phyloP scores from a whole-genome alignment of 1,140 invertebrate genomes.

The Helicoverpa armigera region DNA sequence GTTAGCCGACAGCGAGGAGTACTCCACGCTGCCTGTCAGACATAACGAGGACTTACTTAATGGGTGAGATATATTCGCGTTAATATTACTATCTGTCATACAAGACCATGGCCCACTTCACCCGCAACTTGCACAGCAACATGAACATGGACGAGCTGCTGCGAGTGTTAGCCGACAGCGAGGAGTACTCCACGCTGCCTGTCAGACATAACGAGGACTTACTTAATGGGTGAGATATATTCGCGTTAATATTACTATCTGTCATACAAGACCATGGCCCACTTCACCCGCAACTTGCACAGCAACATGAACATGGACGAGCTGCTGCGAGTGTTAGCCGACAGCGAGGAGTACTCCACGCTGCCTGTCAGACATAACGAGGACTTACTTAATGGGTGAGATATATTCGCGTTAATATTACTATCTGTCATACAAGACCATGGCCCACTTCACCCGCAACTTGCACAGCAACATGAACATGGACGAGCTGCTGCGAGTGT shows the following conservation, averaged over 20 bases:
- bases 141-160: conserved; percentile 92
- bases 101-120: conserved; percentile 95
- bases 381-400: conserved; percentile 96
- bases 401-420: conserved; percentile 89
- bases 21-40: conserved; percentile 97
- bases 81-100: conserved; percentile 98
- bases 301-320: conserved; percentile 90
- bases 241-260: conserved; percentile 95
- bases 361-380: conserved; percentile 99
- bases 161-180: conserved; percentile 92
- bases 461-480: conserved; percentile 89
- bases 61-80: conserved; percentile 87
- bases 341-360: conserved; percentile 96
- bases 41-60: conserved; percentile 99
- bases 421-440: conserved; percentile 97
- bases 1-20: conserved; percentile 96
- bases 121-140: conserved; percentile 89
- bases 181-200: conserved; percentile 98
- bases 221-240: conserved; percentile 92
- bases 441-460: conserved; percentile 92
- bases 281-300: conserved; percentile 91
- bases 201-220: conserved; percentile 99
- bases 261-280: conserved; percentile 95
- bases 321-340: conserved; percentile 93
- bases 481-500: conserved; percentile 92